Evolutionary conservation across 2,888 invertebrate species (phyloP), one percentile per base, ranked within the genome.

Genomic region (Drosophila barbarae): DNA sequence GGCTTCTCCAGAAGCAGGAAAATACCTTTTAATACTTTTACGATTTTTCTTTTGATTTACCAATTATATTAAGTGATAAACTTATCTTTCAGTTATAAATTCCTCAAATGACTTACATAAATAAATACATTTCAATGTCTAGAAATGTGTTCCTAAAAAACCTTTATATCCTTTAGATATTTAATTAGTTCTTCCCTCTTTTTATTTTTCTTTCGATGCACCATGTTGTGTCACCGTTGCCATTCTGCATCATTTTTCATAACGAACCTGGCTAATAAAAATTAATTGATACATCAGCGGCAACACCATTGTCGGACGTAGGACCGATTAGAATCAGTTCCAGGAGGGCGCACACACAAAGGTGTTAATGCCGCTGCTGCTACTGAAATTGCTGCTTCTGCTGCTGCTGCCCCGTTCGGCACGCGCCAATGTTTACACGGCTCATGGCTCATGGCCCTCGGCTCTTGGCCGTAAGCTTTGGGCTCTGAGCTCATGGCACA

Each of bases 391-490:
- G 36, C 55, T 56, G 78, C 47, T 65, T 73, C 50, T 65, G 57
- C 58, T 77, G 36, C 55, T 56, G 78, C 47, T 65, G 75, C 50
- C 67, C 58, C 58, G 73, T 53, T 59, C 53, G 74, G 77, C 86
- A 85, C 86, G 86, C 82, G 86, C 74, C 72, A 78, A 77, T 80
- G 81, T 84, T 85, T 85, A 86, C 80, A 80, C 86, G 83, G 83
- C 76, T 84, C 73, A 74, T 59, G 83, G 82, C 74, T 73, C 76
- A 76, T 41, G 57, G 23, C 26, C n/a, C 42, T 42, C 23, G 42
- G 42, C 42, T 42, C 42, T 26, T 42, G 42, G 26, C 42, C n/a
- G 2, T 41, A 23, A 23, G 41, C 41, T 23, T 23, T 41, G 41
- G 69, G 49, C 59, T 52, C 32, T 36, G 23, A 35, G 36, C 36